Conservation (phyloP, 2,113 vertebrate species). For the Ibidorhyncha struthersii region DNA sequence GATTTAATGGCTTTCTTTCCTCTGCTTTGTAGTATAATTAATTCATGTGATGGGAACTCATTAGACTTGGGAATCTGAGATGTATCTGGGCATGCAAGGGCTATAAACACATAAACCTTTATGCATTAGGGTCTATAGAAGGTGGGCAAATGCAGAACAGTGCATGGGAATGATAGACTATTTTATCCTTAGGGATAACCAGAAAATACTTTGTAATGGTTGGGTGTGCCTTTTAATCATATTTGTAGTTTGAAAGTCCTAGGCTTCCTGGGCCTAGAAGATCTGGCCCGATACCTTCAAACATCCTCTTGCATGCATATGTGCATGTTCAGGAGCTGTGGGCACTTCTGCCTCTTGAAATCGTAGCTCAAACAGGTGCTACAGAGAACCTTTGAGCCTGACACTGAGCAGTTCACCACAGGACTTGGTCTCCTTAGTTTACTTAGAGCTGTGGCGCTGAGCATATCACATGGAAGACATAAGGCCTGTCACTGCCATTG, state of each 20-base stretch:
- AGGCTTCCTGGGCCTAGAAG: not conserved
- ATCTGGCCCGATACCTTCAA: not conserved
- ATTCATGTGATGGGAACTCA: not conserved
- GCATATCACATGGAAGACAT: not conserved
- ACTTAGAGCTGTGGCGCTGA: not conserved
- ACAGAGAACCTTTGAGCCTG: not conserved
- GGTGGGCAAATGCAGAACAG: not conserved
- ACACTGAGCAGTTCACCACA: not conserved
- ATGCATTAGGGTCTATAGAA: not conserved
- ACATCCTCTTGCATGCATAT: not conserved
- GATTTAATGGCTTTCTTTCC: conserved; percentile 26
- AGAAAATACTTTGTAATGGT: not conserved
- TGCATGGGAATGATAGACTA: not conserved
- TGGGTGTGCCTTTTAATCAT: not conserved
- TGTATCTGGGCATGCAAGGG: not conserved
- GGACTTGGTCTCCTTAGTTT: not conserved
- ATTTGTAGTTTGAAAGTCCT: not conserved
- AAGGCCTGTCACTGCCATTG: not conserved
- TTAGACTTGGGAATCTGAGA: not conserved
- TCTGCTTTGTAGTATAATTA: conserved; percentile 44
- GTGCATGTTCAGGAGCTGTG: not conserved
- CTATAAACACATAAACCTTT: not conserved
- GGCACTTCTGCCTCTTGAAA: not conserved
- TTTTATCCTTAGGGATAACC: not conserved
- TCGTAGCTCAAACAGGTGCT: not conserved